These are phyloP conservation scores for Corydoras maculifer DNA, from an alignment of 2,113 vertebrate species.

Conservation along the genomic window DNA sequence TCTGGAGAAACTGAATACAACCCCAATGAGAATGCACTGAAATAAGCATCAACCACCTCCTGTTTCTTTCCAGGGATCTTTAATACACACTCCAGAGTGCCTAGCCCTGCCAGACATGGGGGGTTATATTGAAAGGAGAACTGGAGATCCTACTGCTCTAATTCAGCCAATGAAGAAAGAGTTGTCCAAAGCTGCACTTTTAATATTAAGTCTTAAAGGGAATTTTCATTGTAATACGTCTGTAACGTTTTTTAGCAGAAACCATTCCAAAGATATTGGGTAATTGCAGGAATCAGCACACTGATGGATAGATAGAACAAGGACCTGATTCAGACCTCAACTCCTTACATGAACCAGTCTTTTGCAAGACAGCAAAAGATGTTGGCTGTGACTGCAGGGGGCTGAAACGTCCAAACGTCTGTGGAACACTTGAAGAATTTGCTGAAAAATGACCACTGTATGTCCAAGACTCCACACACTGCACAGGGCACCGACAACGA, in stretches of 20 bases:
- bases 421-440: conserved; percentile 59
- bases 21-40: conserved; percentile 57
- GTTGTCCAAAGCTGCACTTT: conserved; percentile 42
- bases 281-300: background rate
- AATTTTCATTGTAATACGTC: conserved; percentile 12
- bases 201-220: background rate
- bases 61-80: conserved; percentile 4
- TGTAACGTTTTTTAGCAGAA: conserved; percentile 15
- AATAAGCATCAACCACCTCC: conserved; percentile 47
- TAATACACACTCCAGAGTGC: conserved; percentile 7
- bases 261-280: conserved; percentile 38
- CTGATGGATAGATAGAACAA: background rate
- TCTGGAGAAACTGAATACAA: conserved; percentile 88
- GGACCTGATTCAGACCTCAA: background rate
- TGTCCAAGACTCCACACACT: background rate
- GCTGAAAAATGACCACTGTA: conserved; percentile 39
- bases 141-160: conserved; percentile 2
- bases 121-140: background rate
- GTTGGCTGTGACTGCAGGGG: background rate
- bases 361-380: background rate
- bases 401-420: conserved; percentile 29
- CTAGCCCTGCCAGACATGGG: background rate
- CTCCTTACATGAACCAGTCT: background rate
- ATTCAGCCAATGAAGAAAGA: conserved; percentile 9
- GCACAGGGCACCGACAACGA: background rate